Evolutionary conservation across 2,113 vertebrate genomes (phyloP), one percentile per base, ranked within the genome.

Genomic region (Greenwoodochromis staneri): DNA sequence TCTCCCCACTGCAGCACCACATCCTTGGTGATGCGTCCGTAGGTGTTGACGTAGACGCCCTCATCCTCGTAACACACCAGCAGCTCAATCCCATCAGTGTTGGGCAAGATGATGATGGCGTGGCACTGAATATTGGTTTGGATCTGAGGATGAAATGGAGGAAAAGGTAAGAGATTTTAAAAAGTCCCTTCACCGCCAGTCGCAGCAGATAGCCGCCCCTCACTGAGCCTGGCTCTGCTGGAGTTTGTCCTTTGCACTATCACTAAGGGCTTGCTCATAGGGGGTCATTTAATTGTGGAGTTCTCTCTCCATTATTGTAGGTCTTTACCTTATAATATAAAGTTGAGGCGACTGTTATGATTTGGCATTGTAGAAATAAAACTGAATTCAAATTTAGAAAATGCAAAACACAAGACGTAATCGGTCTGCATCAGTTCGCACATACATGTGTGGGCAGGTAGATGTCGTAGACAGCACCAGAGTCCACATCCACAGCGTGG

Each of bases 401-500:
- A 45, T 1, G 7, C 42, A 49, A 29, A 16, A 9, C 2, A 61
- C 4, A 13, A 36, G 2, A 2, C 3, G 0, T 1, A 13, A 5
- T 36, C 9, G 3, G 45, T 54, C 2, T n/a, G 16, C 6, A 3
- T 12, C n/a, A 14, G 13, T 3, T 6, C 4, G 12, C 0, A 13
- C 97, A 97, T 97, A 99, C 98, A 2, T 99, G 98, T 73, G 97
- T 98, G 87, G 98, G 98, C 90, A 98, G 96, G 93, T 97, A 98
- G 92, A 99, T 97, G 95, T 99, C 98, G 80, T 98, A 98, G 29
- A 98, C 97, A 11, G 97, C 97, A 76, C 98, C 98, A 3, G 98
- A 98, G 95, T 99, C 98, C 93, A 98, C 98, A 91, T 99, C 98
- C 66, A 99, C 98, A n/a, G 97, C 97, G 1, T 99, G 98, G 94